These are phyloP conservation scores for Quadriops clusia DNA, from an alignment of 2,888 invertebrate species.

Conservation along the genomic window DNA sequence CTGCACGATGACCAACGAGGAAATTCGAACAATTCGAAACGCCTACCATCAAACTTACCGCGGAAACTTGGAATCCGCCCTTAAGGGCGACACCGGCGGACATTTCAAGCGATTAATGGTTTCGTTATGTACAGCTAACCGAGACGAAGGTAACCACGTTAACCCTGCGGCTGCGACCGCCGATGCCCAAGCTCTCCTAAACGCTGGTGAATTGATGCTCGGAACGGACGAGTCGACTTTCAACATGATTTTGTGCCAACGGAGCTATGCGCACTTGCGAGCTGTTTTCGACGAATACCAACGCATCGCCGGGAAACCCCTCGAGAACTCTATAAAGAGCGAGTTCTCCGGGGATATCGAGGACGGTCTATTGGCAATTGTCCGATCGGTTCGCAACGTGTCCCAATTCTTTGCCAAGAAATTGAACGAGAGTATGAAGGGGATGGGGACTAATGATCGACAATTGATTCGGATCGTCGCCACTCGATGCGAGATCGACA, in stretches of 20 bases:
- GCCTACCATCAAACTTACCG: constrained; percentile 70
- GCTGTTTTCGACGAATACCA: constrained; percentile 52
- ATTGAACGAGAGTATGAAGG: constrained; percentile 79
- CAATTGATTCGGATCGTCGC: constrained; percentile 77
- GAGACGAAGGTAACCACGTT: constrained; percentile 67
- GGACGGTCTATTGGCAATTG: constrained; percentile 69
- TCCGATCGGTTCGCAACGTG: constrained; percentile 68
- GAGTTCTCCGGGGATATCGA: constrained; percentile 78
- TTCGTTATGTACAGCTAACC: constrained; percentile 67
- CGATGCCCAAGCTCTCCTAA: constrained; percentile 70
- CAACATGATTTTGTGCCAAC: constrained; percentile 70
- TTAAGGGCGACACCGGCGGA: constrained; percentile 82
- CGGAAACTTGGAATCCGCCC: constrained; percentile 64
- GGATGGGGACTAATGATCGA: constrained; percentile 78
- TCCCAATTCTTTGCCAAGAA: constrained; percentile 77
- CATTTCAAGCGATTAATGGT: constrained; percentile 83
- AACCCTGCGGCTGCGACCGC: constrained; percentile 60
- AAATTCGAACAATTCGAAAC: constrained; percentile 66
- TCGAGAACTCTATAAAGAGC: constrained; percentile 66
- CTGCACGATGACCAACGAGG: constrained; percentile 75
- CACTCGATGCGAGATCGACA: constrained; percentile 72
- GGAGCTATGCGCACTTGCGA: constrained; percentile 55
- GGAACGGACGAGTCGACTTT: constrained; percentile 84
- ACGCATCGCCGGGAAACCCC: constrained; percentile 60
- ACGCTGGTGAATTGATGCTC: constrained; percentile 54